Evolutionary conservation across 1,140 invertebrate genomes (phyloP).

Genomic region (Drosophila ercepeae): DNA sequence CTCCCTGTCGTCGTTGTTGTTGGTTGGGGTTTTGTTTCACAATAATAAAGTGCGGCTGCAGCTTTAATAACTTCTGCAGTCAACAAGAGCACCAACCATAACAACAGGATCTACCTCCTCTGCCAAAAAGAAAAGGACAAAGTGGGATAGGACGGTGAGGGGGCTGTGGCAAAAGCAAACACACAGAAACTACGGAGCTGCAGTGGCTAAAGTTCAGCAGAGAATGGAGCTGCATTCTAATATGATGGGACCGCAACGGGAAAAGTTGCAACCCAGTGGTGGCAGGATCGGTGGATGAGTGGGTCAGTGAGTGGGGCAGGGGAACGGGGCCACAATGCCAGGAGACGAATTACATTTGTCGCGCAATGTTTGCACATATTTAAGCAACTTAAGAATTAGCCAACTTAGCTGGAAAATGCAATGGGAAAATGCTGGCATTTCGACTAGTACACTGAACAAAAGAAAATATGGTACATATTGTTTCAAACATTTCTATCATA

Average conservation of each 20-base stretch:
- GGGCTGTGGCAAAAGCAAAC: conserved; percentile 20
- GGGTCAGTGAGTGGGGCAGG: background rate
- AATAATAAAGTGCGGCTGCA: conserved; percentile 78
- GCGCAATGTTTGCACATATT: conserved; percentile 76
- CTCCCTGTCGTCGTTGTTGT: conserved; percentile 18
- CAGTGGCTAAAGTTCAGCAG: conserved; percentile 43
- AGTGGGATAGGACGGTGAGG: background rate
- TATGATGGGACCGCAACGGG: conserved; percentile 53
- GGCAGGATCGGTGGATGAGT: conserved; percentile 16
- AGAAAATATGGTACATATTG: background rate
- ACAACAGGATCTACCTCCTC: conserved; percentile 27
- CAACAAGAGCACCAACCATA: conserved; percentile 58
- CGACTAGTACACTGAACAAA: background rate
- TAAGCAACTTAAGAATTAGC: conserved; percentile 75
- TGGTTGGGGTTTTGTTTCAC: conserved; percentile 63
- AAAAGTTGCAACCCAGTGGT: conserved; percentile 44
- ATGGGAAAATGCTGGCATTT: conserved; percentile 51
- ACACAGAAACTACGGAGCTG: conserved; percentile 34
- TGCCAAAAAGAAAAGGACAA: conserved; percentile 5
- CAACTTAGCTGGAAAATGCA: conserved; percentile 63
- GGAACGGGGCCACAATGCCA: conserved; percentile 23
- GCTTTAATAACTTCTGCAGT: conserved; percentile 75
- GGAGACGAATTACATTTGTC: conserved; percentile 77
- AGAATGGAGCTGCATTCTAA: conserved; percentile 60
- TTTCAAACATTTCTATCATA: no score